Base-by-base conservation (phyloP, 53 echinoderm and acorn worm genomes). In the Actinopyga echinites region DNA sequence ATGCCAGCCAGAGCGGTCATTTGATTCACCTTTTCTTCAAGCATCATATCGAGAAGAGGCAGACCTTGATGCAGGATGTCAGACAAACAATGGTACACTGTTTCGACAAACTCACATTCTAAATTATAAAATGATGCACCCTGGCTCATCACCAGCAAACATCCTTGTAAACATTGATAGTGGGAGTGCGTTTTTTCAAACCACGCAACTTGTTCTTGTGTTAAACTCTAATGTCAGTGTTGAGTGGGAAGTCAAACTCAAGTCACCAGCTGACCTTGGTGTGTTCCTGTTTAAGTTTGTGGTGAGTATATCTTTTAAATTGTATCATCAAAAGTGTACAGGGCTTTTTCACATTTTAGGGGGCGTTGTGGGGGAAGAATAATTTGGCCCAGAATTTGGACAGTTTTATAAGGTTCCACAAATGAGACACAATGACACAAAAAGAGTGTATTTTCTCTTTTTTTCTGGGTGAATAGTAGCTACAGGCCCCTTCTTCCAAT, bases 151-250 rank as follows among this genome's bases (percentile, higher is more conserved):
- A 31, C 77, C 26, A 12, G 77, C 77, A 1, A 77, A 56, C 28
- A 21, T 77, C 49, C 56, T 77, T 56, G 11, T 77, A 56, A 55
- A 56, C 49, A 53, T 77, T 55, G 77, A 77, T 20, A 22, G 55
- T 6, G 52, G 17, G 20, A 52, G 53, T 31, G 77, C 25, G 21
- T 54, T 30, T 21, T 30, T 54, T 20, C 54, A 21, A 30, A 77
- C 77, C 13, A 30, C 17, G 15, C 53, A 55, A 6, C 77, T 77
- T 30, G 77, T 77, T 8, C 7, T 77, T 54, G 56, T 77, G 30
- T 54, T 77, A 54, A 55, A 55, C 77, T 77, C 77, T 33, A 56
- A 77, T 21, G 32, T 77, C 5, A 56, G 56, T 6, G 77, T 77
- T 1, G 10, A 13, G 2, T 77, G 77, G 77, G 77, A 77, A 29